Percentiles rank a stretch among this genome's conserved stretches.
Evolutionary conservation across 2,888 invertebrate genomes (phyloP).

Genomic region (Tachina grossa): DNA sequence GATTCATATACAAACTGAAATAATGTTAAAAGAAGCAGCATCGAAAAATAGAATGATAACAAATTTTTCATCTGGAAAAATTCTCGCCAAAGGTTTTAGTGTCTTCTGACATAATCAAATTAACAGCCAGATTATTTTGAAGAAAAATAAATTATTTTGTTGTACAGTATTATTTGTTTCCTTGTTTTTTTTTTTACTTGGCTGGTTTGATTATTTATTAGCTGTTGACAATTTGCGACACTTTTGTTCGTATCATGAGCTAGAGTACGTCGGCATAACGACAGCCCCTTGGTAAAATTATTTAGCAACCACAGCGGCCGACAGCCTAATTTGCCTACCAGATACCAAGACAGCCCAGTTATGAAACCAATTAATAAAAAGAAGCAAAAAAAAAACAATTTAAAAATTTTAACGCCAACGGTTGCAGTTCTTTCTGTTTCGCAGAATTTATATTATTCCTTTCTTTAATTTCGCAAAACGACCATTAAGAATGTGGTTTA

Average conservation of each 20-base stretch:
- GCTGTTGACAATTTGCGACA: slow-evolving; percentile 51
- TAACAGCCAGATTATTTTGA: too few species aligned
- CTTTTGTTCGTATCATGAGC: slow-evolving; percentile 6
- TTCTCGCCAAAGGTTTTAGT: too few species aligned
- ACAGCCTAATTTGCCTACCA: slow-evolving; percentile 18
- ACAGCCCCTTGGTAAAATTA: neutral
- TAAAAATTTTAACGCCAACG: slow-evolving; percentile 58
- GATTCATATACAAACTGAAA: too few species aligned
- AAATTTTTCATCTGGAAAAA: too few species aligned
- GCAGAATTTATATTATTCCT: slow-evolving; percentile 33
- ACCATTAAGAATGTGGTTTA: slow-evolving; percentile 30
- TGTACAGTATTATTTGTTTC: neutral
- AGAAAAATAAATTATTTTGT: neutral
- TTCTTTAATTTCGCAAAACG: slow-evolving; percentile 22
- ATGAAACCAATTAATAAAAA: neutral
- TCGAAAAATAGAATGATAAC: too few species aligned
- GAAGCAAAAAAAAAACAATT: neutral
- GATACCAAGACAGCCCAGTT: neutral
- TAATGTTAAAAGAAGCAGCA: too few species aligned
- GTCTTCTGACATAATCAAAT: too few species aligned
- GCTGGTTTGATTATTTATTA: slow-evolving; percentile 43
- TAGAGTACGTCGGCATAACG: neutral
- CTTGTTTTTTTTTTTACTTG: neutral
- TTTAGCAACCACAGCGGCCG: neutral
- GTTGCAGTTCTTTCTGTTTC: slow-evolving; percentile 43